phyloP scores from a whole-genome alignment of 2,888 invertebrate species.

The Eretmocerus hayati region DNA sequence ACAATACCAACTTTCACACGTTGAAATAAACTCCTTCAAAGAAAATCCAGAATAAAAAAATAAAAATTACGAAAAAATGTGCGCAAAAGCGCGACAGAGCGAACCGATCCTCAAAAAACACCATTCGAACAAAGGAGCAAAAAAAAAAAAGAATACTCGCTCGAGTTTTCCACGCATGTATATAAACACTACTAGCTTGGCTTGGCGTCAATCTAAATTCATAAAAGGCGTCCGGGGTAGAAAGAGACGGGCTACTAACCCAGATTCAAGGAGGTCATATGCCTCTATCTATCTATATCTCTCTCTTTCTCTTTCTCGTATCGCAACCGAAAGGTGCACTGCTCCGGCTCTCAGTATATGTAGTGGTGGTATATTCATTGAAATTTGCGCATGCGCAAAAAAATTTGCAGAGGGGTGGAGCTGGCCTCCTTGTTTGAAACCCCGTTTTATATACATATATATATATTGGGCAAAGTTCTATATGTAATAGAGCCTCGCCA shows the following conservation, averaged over 20 bases:
- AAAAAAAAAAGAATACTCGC: too few species aligned
- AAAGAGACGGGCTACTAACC: slow-evolving; percentile 27
- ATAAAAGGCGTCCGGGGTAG: slow-evolving; percentile 14
- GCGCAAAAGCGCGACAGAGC: background rate
- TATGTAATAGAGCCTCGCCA: too few species aligned
- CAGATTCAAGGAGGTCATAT: slow-evolving; percentile 26
- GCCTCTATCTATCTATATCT: too few species aligned
- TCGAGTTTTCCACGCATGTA: too few species aligned
- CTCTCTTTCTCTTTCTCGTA: slow-evolving; percentile 4
- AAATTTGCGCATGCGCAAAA: background rate
- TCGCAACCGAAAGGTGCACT: background rate
- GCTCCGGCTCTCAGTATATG: background rate
- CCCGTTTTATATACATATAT: too few species aligned
- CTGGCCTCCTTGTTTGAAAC: too few species aligned
- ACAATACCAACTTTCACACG: too few species aligned
- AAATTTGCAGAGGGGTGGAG: background rate
- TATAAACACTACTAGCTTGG: too few species aligned
- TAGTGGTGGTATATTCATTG: background rate
- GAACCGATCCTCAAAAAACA: background rate
- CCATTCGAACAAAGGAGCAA: background rate
- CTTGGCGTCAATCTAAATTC: slow-evolving; percentile 23
- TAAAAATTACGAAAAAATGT: too few species aligned
- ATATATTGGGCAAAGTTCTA: too few species aligned
- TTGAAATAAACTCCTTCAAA: too few species aligned
- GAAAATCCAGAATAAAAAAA: too few species aligned